Percentiles rank a stretch among this genome's conserved stretches.
Evolutionary conservation across 2,113 vertebrate genomes (phyloP).

Genomic region (Crotophaga sulcirostris): DNA sequence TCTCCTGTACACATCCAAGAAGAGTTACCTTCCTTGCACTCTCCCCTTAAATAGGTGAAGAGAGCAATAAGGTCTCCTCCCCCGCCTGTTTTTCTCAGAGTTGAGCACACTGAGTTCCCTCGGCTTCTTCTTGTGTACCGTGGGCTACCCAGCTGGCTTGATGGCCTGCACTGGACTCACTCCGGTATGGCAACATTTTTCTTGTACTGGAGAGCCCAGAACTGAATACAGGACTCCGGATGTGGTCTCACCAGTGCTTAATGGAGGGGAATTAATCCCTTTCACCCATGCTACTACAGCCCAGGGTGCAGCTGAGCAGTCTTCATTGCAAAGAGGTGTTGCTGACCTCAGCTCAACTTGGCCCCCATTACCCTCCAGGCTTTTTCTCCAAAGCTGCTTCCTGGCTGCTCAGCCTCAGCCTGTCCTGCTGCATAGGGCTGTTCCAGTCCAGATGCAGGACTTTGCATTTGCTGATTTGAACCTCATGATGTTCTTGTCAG

Average conservation of each 20-base stretch:
- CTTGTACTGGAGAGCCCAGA: background rate
- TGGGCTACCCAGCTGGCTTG: background rate
- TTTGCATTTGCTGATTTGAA: background rate
- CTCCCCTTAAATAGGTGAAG: background rate
- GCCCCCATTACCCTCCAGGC: background rate
- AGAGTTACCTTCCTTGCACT: background rate
- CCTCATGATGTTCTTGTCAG: background rate
- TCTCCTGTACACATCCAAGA: background rate
- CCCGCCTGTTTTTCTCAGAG: background rate
- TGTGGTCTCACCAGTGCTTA: background rate
- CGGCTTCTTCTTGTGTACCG: accelerated
- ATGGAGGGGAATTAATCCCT: background rate
- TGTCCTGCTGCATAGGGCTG: background rate
- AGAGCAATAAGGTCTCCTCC: background rate
- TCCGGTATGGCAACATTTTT: background rate
- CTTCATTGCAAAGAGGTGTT: background rate
- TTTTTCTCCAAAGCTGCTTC: background rate
- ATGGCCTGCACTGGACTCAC: background rate
- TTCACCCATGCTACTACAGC: background rate
- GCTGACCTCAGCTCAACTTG: background rate
- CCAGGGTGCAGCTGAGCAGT: background rate
- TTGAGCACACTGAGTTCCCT: background rate
- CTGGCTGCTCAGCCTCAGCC: background rate
- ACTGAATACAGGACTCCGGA: background rate
- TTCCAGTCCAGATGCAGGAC: background rate